Conservation (phyloP, 1,140 invertebrate genomes). For the Oncopeltus fasciatus region DNA sequence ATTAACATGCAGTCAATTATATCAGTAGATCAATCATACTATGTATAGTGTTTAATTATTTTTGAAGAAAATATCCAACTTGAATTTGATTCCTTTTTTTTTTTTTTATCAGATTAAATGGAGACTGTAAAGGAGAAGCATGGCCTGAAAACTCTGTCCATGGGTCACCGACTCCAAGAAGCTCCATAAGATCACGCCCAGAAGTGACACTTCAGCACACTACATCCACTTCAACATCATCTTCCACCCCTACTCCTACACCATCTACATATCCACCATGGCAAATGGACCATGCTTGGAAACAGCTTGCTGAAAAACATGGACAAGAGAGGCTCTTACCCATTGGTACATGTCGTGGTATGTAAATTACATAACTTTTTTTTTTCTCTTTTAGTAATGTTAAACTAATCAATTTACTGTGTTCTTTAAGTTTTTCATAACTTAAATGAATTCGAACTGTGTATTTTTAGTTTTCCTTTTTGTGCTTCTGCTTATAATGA, state of each 20-base stretch:
- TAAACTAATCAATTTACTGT: too few relatives aligned
- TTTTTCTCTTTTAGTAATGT: not conserved
- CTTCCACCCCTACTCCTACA: constrained; percentile 33
- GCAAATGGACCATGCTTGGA: constrained; percentile 27
- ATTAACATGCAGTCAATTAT: too few relatives aligned
- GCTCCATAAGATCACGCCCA: constrained; percentile 11
- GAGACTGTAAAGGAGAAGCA: constrained; percentile 2
- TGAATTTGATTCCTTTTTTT: too few relatives aligned
- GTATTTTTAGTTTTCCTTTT: too few relatives aligned
- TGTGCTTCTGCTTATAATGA: too few relatives aligned
- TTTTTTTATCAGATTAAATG: too few relatives aligned
- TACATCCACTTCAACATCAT: constrained; percentile 36
- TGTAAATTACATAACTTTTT: too few relatives aligned
- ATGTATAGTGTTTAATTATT: too few relatives aligned
- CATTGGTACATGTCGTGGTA: constrained; percentile 37
- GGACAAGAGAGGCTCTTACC: constrained; percentile 41
- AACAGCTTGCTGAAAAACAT: constrained; percentile 24
- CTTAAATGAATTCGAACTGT: too few relatives aligned
- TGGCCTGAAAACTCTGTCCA: constrained; percentile 13
- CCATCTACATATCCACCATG: constrained; percentile 26
- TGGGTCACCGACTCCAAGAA: constrained; percentile 12
- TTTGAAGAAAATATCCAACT: too few relatives aligned
- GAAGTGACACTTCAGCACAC: constrained; percentile 10
- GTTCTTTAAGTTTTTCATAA: not conserved
- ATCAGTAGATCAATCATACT: too few relatives aligned